phyloP scores from a whole-genome alignment of 1,140 invertebrate genomes.

The Trichomalopsis sarcophagae region DNA sequence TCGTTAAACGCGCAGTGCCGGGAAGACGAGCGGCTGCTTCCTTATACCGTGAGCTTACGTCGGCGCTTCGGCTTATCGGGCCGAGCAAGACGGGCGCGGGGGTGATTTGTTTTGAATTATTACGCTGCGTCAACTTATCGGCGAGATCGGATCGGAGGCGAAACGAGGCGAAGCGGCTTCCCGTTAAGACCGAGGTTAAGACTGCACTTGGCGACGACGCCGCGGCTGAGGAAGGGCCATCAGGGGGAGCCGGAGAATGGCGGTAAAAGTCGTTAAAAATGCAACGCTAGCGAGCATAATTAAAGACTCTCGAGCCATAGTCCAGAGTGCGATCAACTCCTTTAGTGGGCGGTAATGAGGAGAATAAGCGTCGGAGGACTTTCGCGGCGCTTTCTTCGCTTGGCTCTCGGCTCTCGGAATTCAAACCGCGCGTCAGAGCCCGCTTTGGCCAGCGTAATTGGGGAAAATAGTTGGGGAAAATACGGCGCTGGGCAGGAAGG shows the following conservation, averaged over 20 bases:
- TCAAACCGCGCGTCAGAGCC: no score
- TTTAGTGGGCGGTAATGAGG: slow-evolving; percentile 49
- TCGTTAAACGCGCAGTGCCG: not conserved
- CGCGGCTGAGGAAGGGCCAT: no score
- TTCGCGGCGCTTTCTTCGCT: slow-evolving; percentile 29
- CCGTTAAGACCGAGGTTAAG: no score
- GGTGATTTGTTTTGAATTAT: not conserved
- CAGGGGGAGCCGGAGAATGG: no score
- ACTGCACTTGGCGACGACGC: not conserved
- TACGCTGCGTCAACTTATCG: no score
- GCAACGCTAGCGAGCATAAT: slow-evolving; percentile 45
- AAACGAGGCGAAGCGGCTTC: no score
- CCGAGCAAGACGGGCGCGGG: not conserved
- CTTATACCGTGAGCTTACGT: not conserved
- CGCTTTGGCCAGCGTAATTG: no score
- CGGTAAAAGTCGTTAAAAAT: slow-evolving; percentile 49
- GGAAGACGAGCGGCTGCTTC: not conserved
- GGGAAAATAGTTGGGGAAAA: no score
- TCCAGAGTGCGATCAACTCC: slow-evolving; percentile 39
- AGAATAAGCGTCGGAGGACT: no score
- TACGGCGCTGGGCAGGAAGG: not conserved
- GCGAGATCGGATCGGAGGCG: no score
- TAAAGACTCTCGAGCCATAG: slow-evolving; percentile 21
- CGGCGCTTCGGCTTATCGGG: not conserved
- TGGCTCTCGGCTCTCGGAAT: no score